phyloP scores from a whole-genome alignment of 2,797 vertebrate species.

The Tolypeutes matacus region DNA sequence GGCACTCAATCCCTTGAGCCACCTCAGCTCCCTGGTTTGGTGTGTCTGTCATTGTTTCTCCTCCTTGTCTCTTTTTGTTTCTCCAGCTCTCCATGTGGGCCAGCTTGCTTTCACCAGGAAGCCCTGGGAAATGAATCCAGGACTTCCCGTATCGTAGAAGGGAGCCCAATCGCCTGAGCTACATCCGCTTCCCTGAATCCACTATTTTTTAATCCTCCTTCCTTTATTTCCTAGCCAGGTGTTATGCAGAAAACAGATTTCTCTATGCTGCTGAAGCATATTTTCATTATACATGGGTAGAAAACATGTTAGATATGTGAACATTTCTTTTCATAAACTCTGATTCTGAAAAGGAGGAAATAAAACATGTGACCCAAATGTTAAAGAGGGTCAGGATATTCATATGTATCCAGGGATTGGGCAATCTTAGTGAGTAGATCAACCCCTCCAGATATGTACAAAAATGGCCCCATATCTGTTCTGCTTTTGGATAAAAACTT shows the following conservation, averaged over 20 bases:
- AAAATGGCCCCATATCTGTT: background rate
- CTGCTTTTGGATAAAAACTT: background rate
- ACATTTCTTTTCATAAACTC: background rate
- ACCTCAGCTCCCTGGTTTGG: too few relatives aligned
- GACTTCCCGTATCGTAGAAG: too few relatives aligned
- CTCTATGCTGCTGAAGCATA: background rate
- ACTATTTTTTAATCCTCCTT: background rate
- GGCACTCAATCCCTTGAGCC: too few relatives aligned
- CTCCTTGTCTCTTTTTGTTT: too few relatives aligned
- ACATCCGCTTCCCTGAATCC: too few relatives aligned
- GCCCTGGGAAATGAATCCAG: too few relatives aligned
- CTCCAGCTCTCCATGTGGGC: too few relatives aligned
- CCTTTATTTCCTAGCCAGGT: background rate
- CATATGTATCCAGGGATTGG: background rate
- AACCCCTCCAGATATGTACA: background rate
- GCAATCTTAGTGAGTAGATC: background rate
- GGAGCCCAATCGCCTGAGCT: too few relatives aligned
- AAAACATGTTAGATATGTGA: background rate
- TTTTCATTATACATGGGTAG: background rate
- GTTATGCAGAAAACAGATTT: background rate
- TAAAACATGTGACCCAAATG: background rate
- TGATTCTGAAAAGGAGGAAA: background rate
- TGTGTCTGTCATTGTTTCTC: too few relatives aligned
- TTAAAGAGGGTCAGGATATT: background rate
- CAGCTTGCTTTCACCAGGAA: too few relatives aligned